Evolutionary conservation across 2,113 vertebrate genomes (phyloP).

Genomic region (Dicentrarchus labrax): DNA sequence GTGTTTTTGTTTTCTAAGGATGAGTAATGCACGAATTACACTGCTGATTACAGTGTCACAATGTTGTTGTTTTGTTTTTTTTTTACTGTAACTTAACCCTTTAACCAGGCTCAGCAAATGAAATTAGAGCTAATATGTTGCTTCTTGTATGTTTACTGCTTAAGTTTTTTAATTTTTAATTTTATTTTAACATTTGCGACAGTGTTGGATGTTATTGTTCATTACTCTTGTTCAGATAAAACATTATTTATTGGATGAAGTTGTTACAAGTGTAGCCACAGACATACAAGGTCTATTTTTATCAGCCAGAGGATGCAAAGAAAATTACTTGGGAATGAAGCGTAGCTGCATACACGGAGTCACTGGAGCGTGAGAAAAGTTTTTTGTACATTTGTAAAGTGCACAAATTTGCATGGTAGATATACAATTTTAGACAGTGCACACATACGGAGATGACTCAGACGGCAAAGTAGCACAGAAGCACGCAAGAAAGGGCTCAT

Average conservation of each 20-base stretch:
- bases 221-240: background rate
- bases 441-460: constrained; percentile 32
- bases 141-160: background rate
- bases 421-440: constrained; percentile 1
- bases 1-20: background rate
- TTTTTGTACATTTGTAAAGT: constrained; percentile 8
- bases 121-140: background rate
- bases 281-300: background rate
- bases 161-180: background rate
- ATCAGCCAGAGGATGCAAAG: background rate
- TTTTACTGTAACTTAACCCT: background rate
- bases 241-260: background rate
- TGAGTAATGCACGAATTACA: background rate
- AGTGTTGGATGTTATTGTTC: background rate
- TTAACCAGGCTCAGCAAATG: background rate
- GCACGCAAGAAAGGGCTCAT: background rate
- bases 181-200: background rate
- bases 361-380: background rate
- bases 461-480: background rate
- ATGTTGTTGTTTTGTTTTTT: too few relatives aligned
- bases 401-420: background rate
- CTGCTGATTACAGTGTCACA: background rate
- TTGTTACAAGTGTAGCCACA: background rate
- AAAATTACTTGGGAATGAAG: background rate
- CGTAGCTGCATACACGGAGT: background rate